These are phyloP conservation scores for Zaprionus camerounensis DNA, from an alignment of 1,140 invertebrate genomes.

Conservation along the genomic window DNA sequence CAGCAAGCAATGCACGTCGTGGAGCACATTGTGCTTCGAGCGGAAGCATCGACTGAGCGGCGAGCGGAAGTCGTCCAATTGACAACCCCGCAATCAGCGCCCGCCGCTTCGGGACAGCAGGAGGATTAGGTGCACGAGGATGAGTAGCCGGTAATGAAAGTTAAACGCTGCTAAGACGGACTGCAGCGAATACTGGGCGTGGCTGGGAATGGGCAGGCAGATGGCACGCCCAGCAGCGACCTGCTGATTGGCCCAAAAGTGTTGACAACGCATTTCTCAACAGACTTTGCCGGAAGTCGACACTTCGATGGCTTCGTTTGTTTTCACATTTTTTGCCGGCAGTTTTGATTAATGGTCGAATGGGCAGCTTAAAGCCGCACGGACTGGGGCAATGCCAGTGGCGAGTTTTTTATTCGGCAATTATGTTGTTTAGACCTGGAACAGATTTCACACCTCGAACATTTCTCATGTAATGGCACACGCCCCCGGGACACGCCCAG, in stretches of 20 bases:
- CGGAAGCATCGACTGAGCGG: constrained; percentile 21
- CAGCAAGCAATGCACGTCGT: constrained; percentile 17
- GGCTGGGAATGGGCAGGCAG: not conserved
- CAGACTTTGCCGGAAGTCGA: constrained; percentile 15
- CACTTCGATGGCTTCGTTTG: constrained; percentile 3
- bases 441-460: constrained; percentile 78
- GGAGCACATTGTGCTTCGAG: constrained; percentile 10
- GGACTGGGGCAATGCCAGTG: constrained; percentile 31
- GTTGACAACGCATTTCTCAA: constrained; percentile 70
- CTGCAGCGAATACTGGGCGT: not conserved
- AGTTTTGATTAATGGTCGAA: constrained; percentile 77
- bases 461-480: constrained; percentile 65
- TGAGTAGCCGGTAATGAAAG: constrained; percentile 22
- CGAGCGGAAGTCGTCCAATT: constrained; percentile 66
- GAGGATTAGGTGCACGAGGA: not conserved
- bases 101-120: not conserved
- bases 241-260: constrained; percentile 73
- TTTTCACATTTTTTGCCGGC: constrained; percentile 45
- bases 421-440: constrained; percentile 78
- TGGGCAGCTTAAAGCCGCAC: constrained; percentile 40
- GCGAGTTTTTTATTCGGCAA: constrained; percentile 81
- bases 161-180: constrained; percentile 27
- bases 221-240: not conserved
- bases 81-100: constrained; percentile 47
- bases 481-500: constrained; percentile 6